Evolutionary conservation across 92 coral and sea anemone species (phyloP).

Genomic region (Epizoanthus rinbou): DNA sequence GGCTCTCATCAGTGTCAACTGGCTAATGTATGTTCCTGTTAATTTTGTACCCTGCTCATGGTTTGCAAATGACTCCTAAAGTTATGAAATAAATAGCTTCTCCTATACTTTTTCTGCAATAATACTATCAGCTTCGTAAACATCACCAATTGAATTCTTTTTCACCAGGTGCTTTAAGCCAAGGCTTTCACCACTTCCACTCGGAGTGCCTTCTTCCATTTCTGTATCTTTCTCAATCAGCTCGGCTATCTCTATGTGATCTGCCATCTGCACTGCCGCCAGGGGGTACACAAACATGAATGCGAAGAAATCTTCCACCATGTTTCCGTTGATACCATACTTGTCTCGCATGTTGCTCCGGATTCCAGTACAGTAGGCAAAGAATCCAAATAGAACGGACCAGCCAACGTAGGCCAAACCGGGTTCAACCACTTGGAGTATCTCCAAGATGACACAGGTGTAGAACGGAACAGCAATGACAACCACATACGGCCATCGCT

Average conservation of each 20-base stretch:
- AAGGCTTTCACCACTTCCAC: conserved; percentile 11
- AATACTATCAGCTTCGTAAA: no score
- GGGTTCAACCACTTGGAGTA: conserved; percentile 41
- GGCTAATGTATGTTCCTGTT: no score
- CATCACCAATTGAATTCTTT: not conserved
- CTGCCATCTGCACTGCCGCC: conserved; percentile 40
- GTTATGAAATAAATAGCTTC: no score
- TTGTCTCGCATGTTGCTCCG: conserved; percentile 43
- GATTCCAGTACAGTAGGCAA: conserved; percentile 46
- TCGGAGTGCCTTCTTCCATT: conserved; percentile 1
- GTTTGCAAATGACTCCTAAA: no score
- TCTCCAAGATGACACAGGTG: conserved; percentile 30
- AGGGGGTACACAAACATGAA: conserved; percentile 43
- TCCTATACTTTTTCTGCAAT: no score
- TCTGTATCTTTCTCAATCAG: conserved; percentile 5
- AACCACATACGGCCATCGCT: conserved; percentile 44
- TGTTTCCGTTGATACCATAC: conserved; percentile 45
- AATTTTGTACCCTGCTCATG: no score
- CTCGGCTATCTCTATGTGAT: conserved; percentile 17
- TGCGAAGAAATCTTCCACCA: conserved; percentile 53
- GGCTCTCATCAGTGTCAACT: no score
- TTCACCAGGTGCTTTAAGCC: conserved; percentile 7
- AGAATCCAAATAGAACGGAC: conserved; percentile 39
- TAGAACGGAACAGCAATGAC: conserved; percentile 37
- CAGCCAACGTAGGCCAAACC: conserved; percentile 55